Conservation (phyloP, 2,888 invertebrate genomes). For the Plagodis pulveraria region DNA sequence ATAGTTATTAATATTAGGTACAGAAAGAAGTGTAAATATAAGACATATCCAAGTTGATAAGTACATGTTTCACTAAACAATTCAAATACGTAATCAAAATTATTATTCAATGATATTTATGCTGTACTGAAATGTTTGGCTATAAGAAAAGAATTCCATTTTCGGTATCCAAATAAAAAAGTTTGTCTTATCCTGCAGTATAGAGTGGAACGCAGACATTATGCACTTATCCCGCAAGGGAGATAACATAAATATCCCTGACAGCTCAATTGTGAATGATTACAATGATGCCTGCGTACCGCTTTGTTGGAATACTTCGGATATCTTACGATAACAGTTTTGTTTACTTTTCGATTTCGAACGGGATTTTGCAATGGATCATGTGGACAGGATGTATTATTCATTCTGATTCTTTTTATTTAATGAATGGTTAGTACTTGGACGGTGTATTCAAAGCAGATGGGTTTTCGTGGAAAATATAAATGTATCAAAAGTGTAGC, state of each 20-base stretch:
- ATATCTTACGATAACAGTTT: slow-evolving; percentile 31
- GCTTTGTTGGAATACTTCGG: slow-evolving; percentile 26
- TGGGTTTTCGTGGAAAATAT: no score
- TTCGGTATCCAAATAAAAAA: no score
- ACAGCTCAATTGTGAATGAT: slow-evolving; percentile 69
- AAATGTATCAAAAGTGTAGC: no score
- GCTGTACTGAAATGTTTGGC: no score
- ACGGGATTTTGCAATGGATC: slow-evolving; percentile 23
- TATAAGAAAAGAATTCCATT: no score
- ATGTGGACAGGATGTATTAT: slow-evolving; percentile 11
- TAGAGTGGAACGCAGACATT: slow-evolving; percentile 28
- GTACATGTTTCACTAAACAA: no score
- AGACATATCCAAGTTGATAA: no score
- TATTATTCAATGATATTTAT: no score
- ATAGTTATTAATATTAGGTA: no score
- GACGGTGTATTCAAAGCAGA: neutral
- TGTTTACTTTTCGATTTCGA: slow-evolving; percentile 22
- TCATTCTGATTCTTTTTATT: slow-evolving; percentile 2
- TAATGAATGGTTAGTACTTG: neutral
- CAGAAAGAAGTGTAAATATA: no score
- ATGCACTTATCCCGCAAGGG: slow-evolving; percentile 37
- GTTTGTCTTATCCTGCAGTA: slow-evolving; percentile 24
- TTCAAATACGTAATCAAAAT: no score
- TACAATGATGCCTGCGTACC: slow-evolving; percentile 45
- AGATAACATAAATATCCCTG: slow-evolving; percentile 61